These are phyloP conservation scores for Coleophora deauratella DNA, from an alignment of 2,888 invertebrate species.

Conservation along the genomic window DNA sequence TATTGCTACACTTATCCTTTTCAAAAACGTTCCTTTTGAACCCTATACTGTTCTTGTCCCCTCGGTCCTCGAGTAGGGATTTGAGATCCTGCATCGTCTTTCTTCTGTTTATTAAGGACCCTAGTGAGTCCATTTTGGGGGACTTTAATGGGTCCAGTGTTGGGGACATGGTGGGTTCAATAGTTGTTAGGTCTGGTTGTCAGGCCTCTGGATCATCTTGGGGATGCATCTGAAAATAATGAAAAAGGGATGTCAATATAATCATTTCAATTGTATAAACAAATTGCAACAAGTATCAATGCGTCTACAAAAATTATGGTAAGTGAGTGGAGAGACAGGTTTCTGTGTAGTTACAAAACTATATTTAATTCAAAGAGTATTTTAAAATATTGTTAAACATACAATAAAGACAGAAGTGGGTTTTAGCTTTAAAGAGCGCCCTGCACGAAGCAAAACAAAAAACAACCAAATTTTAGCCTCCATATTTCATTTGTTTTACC, in stretches of 20 bases:
- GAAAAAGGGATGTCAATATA: constrained; percentile 19
- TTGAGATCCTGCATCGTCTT: constrained; percentile 57
- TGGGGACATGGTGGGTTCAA: constrained; percentile 35
- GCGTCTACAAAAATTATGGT: too few species aligned
- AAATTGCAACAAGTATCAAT: too few species aligned
- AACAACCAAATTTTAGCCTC: too few species aligned
- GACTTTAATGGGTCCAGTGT: constrained; percentile 20
- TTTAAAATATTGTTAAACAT: too few species aligned
- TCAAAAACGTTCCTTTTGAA: constrained; percentile 22
- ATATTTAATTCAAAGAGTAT: too few species aligned
- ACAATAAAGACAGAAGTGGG: too few species aligned
- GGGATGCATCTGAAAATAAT: constrained; percentile 62
- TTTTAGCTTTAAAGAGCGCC: too few species aligned
- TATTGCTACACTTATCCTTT: constrained; percentile 40
- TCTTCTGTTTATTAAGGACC: constrained; percentile 42
- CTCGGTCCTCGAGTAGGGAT: constrained; percentile 65
- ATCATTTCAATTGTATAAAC: too few species aligned
- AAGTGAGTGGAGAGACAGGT: too few species aligned
- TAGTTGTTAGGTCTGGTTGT: constrained; percentile 33
- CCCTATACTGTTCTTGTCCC: constrained; percentile 25
- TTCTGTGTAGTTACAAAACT: too few species aligned
- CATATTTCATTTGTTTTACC: too few species aligned
- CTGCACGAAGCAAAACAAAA: too few species aligned
- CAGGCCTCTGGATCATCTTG: constrained; percentile 57
- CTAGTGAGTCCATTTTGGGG: constrained; percentile 31